Evolutionary conservation across 2,888 invertebrate species (phyloP).

Genomic region (Brachyopa scutellaris): DNA sequence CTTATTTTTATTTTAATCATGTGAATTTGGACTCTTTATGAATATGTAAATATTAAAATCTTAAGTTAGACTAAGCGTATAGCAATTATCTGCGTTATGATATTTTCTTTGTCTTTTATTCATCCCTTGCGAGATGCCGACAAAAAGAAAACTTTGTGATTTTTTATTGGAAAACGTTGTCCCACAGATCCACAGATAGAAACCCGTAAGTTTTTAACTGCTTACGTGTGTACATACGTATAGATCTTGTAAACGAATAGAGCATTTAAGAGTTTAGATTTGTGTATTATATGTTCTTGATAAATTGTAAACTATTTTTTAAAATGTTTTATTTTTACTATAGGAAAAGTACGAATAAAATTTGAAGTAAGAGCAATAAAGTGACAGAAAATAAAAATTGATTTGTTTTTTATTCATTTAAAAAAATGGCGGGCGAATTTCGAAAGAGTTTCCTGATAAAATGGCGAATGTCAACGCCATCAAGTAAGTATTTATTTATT

Average conservation of each 20-base stretch:
- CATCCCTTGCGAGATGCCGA: not conserved
- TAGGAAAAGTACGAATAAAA: conserved; percentile 6
- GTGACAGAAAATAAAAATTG: not conserved
- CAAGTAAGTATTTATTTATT: too few relatives aligned
- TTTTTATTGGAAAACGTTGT: conserved; percentile 33
- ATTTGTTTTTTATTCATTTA: too few relatives aligned
- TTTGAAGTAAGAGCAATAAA: conserved; percentile 14
- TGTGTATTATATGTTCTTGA: conserved; percentile 15
- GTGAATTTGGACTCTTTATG: not conserved
- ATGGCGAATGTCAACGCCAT: too few relatives aligned
- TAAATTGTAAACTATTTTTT: conserved; percentile 25
- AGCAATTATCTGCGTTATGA: not conserved
- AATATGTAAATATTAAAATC: conserved; percentile 20
- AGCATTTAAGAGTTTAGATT: not conserved
- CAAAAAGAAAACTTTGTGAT: conserved; percentile 32
- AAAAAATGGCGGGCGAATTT: too few relatives aligned
- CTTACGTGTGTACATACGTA: conserved; percentile 1
- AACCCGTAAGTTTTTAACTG: not conserved
- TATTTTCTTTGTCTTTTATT: not conserved
- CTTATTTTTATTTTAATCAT: not conserved
- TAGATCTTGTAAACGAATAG: not conserved
- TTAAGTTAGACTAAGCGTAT: conserved; percentile 17
- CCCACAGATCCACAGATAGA: too few relatives aligned
- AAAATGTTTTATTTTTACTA: conserved; percentile 20
- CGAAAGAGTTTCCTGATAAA: too few relatives aligned